Base-by-base conservation (phyloP, 2,113 vertebrate species). In the Seriola quinqueradiata region DNA sequence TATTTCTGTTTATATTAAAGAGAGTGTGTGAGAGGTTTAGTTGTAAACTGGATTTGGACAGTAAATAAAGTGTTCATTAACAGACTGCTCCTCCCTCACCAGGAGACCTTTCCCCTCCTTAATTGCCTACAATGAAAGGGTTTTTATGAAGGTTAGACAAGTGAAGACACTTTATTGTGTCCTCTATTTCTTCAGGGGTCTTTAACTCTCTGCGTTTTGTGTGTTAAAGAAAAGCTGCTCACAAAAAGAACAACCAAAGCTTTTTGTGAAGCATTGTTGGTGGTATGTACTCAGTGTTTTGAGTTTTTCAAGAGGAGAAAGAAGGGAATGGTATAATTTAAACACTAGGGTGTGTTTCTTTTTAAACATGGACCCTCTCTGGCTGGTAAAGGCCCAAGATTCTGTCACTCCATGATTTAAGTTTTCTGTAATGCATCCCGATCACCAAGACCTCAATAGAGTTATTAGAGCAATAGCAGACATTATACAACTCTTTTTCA, bases 121-220 rank as follows among this genome's bases (percentile, higher is more conserved):
- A 85, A 68, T 61, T 71, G 55, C 63, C 61, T 58, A 42, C 54
- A 50, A 7, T 77, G 28, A 82, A 81, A 36, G 50, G 42, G 40
- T 25, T 65, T 85, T 72, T 61, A 75, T 19, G 38, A 19, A 8
- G 81, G 28, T 28, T 28, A 11, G 60, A 54, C 46, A 64, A 28
- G 46, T 9, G 42, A 54, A 9, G 46, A 36, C 67, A 61, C n/a
- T 32, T 38, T 3, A 2, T 73, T n/a, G 66, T 54, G 46, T 69
- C 63, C 59, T 70, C 14, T 69, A 16, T n/a, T 61, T 78, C 67
- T 42, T 28, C 13, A 23, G 57, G 65, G 67, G 34, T 79, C 42
- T 55, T 59, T 52, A 46, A 67, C 8, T 66, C 4, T 36, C 14
- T 76, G 76, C 67, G 40, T 58, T 71, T 78, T 59, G 28, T 80